phyloP scores from a whole-genome alignment of 2,797 vertebrate genomes.

The Myripristis murdjan region DNA sequence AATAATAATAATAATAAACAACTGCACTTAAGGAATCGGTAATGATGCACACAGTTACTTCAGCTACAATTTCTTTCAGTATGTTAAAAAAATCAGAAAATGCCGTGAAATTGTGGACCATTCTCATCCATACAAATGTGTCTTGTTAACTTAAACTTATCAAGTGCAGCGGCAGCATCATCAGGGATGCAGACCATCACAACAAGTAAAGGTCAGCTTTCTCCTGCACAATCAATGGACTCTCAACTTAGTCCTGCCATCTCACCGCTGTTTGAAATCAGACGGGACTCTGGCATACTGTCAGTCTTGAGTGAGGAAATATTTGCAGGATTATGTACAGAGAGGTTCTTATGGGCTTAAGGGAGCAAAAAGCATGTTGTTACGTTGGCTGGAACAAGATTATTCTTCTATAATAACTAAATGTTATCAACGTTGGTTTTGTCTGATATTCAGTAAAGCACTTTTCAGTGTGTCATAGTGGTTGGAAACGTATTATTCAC shows the following conservation, averaged over 20 bases:
- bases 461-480: background rate
- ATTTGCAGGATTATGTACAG: constrained; percentile 21
- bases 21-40: too few species aligned
- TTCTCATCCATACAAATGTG: constrained; percentile 22
- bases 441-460: background rate
- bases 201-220: constrained; percentile 78
- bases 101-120: constrained; percentile 8
- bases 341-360: too few species aligned
- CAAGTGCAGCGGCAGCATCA: constrained; percentile 67
- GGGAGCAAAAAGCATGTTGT: too few species aligned
- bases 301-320: constrained; percentile 21
- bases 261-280: constrained; percentile 53
- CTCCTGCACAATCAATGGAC: constrained; percentile 70
- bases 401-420: background rate
- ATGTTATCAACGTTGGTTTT: background rate
- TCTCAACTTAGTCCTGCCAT: constrained; percentile 66
- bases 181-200: constrained; percentile 65
- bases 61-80: background rate
- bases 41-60: too few species aligned
- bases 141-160: constrained; percentile 47
- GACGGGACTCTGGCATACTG: constrained; percentile 26
- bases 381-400: too few species aligned
- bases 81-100: background rate
- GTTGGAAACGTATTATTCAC: background rate
- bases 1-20: too few species aligned